Base-by-base conservation (phyloP, 2,113 vertebrate genomes). In the Silurus meridionalis region DNA sequence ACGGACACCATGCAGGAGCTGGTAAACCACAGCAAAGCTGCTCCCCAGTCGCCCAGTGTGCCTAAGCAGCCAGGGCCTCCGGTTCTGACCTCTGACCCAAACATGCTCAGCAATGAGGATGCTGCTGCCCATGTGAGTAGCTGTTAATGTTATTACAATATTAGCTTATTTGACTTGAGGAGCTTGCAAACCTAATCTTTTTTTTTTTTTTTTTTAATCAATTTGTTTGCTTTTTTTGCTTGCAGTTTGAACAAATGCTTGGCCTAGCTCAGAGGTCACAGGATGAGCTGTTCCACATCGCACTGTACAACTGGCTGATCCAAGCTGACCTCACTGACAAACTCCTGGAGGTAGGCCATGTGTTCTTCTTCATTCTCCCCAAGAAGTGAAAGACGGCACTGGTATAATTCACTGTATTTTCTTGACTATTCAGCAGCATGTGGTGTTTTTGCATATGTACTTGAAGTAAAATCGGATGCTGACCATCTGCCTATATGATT, bases 21-120 rank as follows among this genome's bases (percentile, higher is more conserved):
- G 89, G 97, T 99, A 84, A 98, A 98, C 93, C 98, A 99, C 90
- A 99, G 97, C 91, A 97, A 98, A 94, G 98, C 98, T 15, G 98
- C 97, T 46, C 98, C 98, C 80, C 98, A 99, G 91, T 99, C 98
- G 83, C 98, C 98, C 74, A 99, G 98, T 50, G 98, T 99, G 75
- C 98, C 98, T 1, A 99, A 99, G 90, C 99, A 99, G 82, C 97
- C 98, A 0, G 98, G 98, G 37, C 97, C 98, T 85, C 98, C 98
- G 0, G 95, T 99, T 58, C 92, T 99, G 91, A 98, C 97, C 57
- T 98, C 98, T 23, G 98, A 99, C 88, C 98, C 98, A 61, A 99
- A 99, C 89, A 99, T 99, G 98, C 94, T 99, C 80, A 99, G 98
- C 88, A 99, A 99, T 23, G 98, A 99, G 92, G 98, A 99, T 92